Evolutionary conservation across 2,888 invertebrate genomes (phyloP).

Genomic region (Acrobasis suavella): DNA sequence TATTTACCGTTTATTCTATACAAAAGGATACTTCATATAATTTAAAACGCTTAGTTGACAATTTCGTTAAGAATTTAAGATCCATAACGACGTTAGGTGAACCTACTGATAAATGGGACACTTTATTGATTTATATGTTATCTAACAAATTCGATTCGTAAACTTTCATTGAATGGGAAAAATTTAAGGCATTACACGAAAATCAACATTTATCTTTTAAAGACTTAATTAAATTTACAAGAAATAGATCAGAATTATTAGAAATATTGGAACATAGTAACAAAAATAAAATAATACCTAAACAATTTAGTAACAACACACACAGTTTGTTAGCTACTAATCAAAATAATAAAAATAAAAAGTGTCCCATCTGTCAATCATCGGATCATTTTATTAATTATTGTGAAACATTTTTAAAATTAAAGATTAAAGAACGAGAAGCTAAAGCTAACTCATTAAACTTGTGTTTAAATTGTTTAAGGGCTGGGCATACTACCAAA

Average conservation of each 20-base stretch:
- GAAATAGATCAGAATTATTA: too few species aligned
- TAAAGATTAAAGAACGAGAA: background rate
- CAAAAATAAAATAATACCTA: too few species aligned
- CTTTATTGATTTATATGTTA: background rate
- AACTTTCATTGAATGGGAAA: constrained; percentile 1
- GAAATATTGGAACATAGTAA: background rate
- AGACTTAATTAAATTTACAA: background rate
- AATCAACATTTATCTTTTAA: background rate
- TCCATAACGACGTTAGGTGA: background rate
- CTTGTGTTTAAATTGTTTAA: constrained; percentile 4
- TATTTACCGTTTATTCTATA: background rate
- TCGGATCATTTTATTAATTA: too few species aligned
- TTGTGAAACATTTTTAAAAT: too few species aligned
- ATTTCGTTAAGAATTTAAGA: background rate
- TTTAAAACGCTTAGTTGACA: constrained; percentile 6
- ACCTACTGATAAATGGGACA: background rate
- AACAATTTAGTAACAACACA: too few species aligned
- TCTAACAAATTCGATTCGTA: background rate
- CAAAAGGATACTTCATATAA: background rate
- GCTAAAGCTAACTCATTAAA: background rate
- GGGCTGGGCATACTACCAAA: background rate
- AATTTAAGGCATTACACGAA: background rate
- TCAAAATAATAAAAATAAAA: too few species aligned
- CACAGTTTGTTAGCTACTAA: too few species aligned
- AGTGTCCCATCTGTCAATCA: background rate